Evolutionary conservation across 2,113 vertebrate species (phyloP).

Genomic region (Engystomops pustulosus): DNA sequence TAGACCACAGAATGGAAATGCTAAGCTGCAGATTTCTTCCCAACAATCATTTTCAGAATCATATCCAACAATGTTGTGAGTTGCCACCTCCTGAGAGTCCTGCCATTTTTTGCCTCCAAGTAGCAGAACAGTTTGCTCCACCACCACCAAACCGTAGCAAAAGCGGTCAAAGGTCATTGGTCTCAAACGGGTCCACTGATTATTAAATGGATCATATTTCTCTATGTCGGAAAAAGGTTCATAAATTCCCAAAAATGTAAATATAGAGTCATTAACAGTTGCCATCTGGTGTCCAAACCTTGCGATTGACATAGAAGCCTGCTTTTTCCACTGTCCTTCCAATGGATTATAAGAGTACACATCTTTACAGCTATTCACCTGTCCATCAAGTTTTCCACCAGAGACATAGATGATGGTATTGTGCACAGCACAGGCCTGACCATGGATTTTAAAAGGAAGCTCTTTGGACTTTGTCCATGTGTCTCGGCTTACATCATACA

Average conservation of each 20-base stretch:
- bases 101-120: constrained; percentile 92
- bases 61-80: constrained; percentile 86
- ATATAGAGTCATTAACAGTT: constrained; percentile 80
- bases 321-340: constrained; percentile 77
- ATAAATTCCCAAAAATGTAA: constrained; percentile 89
- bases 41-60: constrained; percentile 86
- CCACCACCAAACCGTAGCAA: constrained; percentile 84
- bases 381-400: constrained; percentile 76
- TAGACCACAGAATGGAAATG: constrained; percentile 82
- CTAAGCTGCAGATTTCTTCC: constrained; percentile 87
- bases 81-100: constrained; percentile 82
- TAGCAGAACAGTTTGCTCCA: constrained; percentile 80
- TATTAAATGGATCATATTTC: constrained; percentile 76
- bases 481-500: constrained; percentile 80
- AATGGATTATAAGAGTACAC: constrained; percentile 72
- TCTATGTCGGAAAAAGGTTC: constrained; percentile 96
- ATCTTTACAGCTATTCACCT: constrained; percentile 78
- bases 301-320: constrained; percentile 86
- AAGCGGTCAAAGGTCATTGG: constrained; percentile 85
- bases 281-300: constrained; percentile 91
- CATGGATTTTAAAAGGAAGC: constrained; percentile 79
- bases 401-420: constrained; percentile 82
- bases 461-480: constrained; percentile 76
- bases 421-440: constrained; percentile 83
- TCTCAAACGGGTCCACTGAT: constrained; percentile 88